Conservation (phyloP, 2,113 vertebrate species). For the Apaloderma vittatum region DNA sequence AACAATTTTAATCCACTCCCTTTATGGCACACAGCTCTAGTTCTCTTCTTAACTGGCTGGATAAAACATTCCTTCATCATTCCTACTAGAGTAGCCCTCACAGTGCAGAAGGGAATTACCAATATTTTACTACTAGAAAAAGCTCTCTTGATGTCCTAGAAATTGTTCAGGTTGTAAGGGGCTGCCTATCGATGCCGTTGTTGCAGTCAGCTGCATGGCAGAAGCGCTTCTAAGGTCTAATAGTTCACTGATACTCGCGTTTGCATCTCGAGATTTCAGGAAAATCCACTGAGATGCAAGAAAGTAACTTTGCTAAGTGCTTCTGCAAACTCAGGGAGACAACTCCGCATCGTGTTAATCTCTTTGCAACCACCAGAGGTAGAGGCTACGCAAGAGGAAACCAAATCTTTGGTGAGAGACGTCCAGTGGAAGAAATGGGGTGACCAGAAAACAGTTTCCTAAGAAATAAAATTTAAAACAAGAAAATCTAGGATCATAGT, state of each 20-base stretch:
- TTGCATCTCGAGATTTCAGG: not conserved
- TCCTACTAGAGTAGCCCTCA: not conserved
- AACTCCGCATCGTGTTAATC: not conserved
- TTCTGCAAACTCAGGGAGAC: not conserved
- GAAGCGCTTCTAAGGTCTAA: not conserved
- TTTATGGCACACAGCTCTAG: not conserved
- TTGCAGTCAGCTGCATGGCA: not conserved
- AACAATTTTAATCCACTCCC: not conserved
- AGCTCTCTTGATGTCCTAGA: not conserved
- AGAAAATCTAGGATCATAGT: not conserved
- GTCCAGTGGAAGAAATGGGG: not conserved
- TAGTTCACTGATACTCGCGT: fast-evolving
- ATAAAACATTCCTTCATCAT: not conserved
- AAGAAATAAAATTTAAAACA: not conserved
- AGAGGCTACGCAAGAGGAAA: not conserved
- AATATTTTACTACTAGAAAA: not conserved
- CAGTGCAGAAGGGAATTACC: not conserved
- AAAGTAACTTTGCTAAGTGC: not conserved
- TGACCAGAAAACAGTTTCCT: not conserved
- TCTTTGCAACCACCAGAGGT: slow-evolving; percentile 26
- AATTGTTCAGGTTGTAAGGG: not conserved
- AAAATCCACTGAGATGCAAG: not conserved
- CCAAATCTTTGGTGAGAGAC: slow-evolving; percentile 2
- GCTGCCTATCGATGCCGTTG: not conserved
- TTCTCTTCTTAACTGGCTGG: not conserved